These are phyloP conservation scores for Morone saxatilis DNA, from an alignment of 2,113 vertebrate species.

Conservation along the genomic window DNA sequence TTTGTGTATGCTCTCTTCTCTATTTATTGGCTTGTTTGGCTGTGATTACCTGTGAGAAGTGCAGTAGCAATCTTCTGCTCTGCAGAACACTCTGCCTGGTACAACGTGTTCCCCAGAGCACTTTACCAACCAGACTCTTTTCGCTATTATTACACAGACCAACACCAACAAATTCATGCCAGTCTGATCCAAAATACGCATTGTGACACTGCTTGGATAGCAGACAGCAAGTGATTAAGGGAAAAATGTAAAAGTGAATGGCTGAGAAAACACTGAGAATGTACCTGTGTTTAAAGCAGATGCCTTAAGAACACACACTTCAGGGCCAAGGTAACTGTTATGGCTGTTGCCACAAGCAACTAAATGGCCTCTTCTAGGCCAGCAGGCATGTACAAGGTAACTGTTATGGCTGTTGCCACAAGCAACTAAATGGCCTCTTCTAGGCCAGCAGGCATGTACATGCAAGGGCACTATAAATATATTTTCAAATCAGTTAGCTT, in stretches of 20 bases:
- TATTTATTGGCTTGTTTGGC: constrained; percentile 49
- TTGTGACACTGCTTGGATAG: constrained; percentile 2
- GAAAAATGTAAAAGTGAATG: not conserved
- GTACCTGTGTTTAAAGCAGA: constrained; percentile 6
- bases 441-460: not conserved
- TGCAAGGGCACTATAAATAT: not conserved
- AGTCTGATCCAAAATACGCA: constrained; percentile 30
- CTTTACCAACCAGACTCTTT: constrained; percentile 44
- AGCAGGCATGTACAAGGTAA: not conserved
- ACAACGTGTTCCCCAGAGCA: constrained; percentile 57
- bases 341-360: constrained; percentile 45
- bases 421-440: constrained; percentile 40
- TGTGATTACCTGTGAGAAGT: constrained; percentile 61
- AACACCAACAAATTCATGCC: constrained; percentile 38
- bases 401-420: constrained; percentile 34
- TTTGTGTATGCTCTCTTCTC: not conserved
- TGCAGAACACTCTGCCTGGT: constrained; percentile 49
- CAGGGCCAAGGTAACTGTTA: not conserved
- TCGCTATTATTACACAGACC: constrained; percentile 43
- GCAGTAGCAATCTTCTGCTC: constrained; percentile 54
- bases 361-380: constrained; percentile 27
- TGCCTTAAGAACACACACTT: constrained; percentile 1
- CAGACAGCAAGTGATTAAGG: not conserved
- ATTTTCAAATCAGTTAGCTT: not conserved
- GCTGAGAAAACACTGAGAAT: constrained; percentile 4